A percentile compares a stretch with the other conserved stretches of the same genome.
These are phyloP conservation scores for Toxotes lorentzi DNA, from an alignment of 2,797 vertebrate genomes.

Conservation along the genomic window DNA sequence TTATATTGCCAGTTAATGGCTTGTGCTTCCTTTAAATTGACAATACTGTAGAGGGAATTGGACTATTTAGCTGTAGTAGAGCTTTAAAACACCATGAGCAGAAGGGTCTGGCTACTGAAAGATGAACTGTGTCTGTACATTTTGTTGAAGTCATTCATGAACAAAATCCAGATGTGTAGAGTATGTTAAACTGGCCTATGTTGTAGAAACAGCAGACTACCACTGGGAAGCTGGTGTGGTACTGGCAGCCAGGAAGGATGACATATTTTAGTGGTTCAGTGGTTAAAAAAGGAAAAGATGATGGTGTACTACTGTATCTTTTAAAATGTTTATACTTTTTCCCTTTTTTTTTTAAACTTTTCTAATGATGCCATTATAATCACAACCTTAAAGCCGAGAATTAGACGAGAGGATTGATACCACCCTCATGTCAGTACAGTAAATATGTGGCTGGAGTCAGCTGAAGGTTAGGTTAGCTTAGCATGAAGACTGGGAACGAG, in stretches of 20 bases:
- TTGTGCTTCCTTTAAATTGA: conserved; percentile 72
- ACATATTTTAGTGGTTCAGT: conserved; percentile 5
- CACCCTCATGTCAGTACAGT: not conserved
- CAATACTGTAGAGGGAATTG: conserved; percentile 38
- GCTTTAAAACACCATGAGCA: conserved; percentile 26
- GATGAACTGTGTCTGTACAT: conserved; percentile 21
- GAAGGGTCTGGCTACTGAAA: not conserved
- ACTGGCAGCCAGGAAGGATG: conserved; percentile 1
- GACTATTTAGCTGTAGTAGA: conserved; percentile 23
- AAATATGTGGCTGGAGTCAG: not conserved
- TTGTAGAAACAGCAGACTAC: conserved; percentile 27
- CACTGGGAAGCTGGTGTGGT: conserved; percentile 1
- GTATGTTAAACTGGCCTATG: conserved; percentile 4
- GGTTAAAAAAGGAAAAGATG: conserved; percentile 11
- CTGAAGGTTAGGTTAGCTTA: not conserved
- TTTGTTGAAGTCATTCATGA: conserved; percentile 25
- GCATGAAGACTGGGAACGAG: not conserved
- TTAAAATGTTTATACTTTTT: conserved; percentile 32
- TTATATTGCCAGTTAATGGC: conserved; percentile 60
- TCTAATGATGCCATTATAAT: conserved; percentile 50
- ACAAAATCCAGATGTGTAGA: conserved; percentile 5
- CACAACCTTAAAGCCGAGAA: conserved; percentile 19
- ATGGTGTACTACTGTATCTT: conserved; percentile 33
- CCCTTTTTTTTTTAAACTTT: conserved; percentile 35
- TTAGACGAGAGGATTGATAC: not conserved